These are phyloP conservation scores for Alloscopus bannaensis DNA, from an alignment of 2,888 invertebrate genomes.

Conservation along the genomic window DNA sequence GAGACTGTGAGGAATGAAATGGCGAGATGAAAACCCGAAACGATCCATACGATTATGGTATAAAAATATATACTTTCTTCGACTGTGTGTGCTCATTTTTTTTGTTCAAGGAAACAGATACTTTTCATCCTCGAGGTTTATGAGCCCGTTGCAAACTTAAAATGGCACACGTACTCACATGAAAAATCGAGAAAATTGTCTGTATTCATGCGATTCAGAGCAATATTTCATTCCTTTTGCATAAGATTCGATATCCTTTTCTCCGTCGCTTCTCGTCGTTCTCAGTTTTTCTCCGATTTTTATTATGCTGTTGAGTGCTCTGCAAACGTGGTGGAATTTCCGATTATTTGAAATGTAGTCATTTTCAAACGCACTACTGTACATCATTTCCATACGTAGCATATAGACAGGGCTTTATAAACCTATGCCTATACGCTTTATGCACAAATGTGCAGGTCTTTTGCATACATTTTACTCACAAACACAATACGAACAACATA, in stretches of 20 bases:
- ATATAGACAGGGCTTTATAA: too few relatives aligned
- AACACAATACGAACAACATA: too few relatives aligned
- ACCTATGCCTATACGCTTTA: not conserved
- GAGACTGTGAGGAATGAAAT: not conserved
- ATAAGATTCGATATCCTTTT: slow-evolving; percentile 18
- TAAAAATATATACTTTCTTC: slow-evolving; percentile 17
- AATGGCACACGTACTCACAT: slow-evolving; percentile 31
- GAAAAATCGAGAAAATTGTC: slow-evolving; percentile 32
- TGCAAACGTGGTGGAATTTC: slow-evolving; percentile 39
- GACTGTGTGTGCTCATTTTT: slow-evolving; percentile 8
- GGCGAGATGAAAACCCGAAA: slow-evolving; percentile 20
- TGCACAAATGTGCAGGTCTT: not conserved
- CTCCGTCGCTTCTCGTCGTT: not conserved
- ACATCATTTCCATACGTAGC: not conserved
- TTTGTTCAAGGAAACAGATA: slow-evolving; percentile 17
- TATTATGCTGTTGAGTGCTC: slow-evolving; percentile 42
- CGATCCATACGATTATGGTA: slow-evolving; percentile 19
- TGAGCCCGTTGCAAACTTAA: slow-evolving; percentile 24
- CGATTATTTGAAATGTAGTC: slow-evolving; percentile 38
- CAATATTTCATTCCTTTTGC: slow-evolving; percentile 36
- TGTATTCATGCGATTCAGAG: slow-evolving; percentile 28
- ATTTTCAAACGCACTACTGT: slow-evolving; percentile 22
- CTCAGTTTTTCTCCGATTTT: slow-evolving; percentile 10
- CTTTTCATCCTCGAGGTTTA: slow-evolving; percentile 1
- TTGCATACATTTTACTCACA: slow-evolving; percentile 15